Evolutionary conservation across 2,113 vertebrate genomes (phyloP), one percentile per base, ranked within the genome.

Genomic region (Podarcis raffonei): DNA sequence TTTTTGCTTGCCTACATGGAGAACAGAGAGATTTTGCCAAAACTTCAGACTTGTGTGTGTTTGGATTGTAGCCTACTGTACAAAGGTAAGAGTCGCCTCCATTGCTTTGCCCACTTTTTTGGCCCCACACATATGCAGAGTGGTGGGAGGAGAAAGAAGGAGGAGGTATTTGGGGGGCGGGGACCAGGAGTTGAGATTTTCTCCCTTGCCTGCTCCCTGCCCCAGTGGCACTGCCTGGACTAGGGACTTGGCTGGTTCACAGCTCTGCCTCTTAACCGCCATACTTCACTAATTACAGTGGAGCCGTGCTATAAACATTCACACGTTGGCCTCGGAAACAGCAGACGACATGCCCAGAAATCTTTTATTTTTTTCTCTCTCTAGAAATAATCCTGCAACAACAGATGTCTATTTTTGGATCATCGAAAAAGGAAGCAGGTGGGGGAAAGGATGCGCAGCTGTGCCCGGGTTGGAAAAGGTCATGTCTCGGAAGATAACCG

Each of bases 391-490:
- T 57, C 30, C 20, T 16, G 20, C 35, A 57, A 78, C 9, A 18
- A 13, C 32, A 85, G 65, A 18, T 48, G 23, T 16, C 18, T 72
- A 8, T 85, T 91, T 90, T 86, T 90, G 90, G 66, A 76, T 42
- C 5, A 4, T 32, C 5, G 16, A 75, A 59, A 84, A 94, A 76
- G 57, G 25, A 3, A 78, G 74, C 78, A 5, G 78, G 77, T 59
- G 48, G 20, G 25, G 83, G 20, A 39, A 74, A 82, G 53, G 71
- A 65, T 42, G 57, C 53, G 25, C 35, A 86, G 86, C 65, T 82
- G 39, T 74, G 3, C 65, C 81, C 77, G 53, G 90, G 85, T 91
- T 85, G 32, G 75, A 78, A 85, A 91, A 89, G 76, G 65, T 27
- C 32, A 15, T 5, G 20, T 68, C 82, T 86, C 20, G 25, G 30